phyloP scores from a whole-genome alignment of 2,888 invertebrate species.

The Eupithecia inturbata region DNA sequence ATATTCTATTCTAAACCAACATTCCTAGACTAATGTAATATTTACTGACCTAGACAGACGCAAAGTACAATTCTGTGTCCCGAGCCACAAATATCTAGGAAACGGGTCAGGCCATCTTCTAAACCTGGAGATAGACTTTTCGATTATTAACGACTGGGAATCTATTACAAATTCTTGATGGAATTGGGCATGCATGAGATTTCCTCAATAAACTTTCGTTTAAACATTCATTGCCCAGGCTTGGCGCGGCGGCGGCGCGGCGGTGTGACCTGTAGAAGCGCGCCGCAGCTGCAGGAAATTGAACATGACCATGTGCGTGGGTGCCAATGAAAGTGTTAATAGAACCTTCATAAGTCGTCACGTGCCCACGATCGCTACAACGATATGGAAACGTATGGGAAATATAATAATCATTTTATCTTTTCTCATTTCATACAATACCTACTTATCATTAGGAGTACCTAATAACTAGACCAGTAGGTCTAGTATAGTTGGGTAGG shows the following conservation, averaged over 20 bases:
- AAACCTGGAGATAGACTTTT: constrained; percentile 16
- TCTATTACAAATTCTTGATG: neutral
- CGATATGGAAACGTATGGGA: neutral
- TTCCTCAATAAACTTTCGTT: neutral
- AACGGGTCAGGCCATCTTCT: constrained; percentile 16
- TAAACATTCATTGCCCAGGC: neutral
- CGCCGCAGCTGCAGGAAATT: neutral
- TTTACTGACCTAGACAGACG: constrained; percentile 20
- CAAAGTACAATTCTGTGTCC: constrained; percentile 28
- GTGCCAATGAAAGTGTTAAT: neutral
- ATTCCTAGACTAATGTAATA: constrained; percentile 20
- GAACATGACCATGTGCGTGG: neutral
- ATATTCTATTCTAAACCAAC: neutral
- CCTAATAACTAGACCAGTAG: too few relatives aligned
- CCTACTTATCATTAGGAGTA: too few relatives aligned
- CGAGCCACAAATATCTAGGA: constrained; percentile 17
- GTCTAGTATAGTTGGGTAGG: too few relatives aligned
- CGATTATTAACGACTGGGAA: constrained; percentile 6
- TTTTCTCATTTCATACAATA: too few relatives aligned
- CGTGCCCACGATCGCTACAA: neutral
- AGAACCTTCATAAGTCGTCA: neutral
- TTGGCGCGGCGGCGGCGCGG: too few relatives aligned
- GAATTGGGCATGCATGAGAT: neutral
- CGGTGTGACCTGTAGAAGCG: neutral
- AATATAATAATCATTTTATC: too few relatives aligned